A percentile compares a stretch with the other conserved stretches of the same genome.
Conservation (phyloP, 2,797 vertebrate genomes). For the Galago senegalensis region DNA sequence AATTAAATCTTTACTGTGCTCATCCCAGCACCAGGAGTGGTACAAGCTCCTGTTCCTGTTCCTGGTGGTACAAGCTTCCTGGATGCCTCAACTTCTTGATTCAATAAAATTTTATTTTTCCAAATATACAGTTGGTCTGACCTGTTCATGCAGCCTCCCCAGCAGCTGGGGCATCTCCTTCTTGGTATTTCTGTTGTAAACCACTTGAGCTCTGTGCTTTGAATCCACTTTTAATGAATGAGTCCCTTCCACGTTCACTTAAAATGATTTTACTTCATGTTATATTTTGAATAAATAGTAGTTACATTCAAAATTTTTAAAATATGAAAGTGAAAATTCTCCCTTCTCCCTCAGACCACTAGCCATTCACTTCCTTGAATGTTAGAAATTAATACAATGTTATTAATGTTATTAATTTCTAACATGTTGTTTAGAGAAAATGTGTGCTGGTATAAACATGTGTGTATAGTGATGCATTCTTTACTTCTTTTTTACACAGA, state of each 20-base stretch:
- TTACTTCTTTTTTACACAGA: neutral
- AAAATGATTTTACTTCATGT: constrained; percentile 42
- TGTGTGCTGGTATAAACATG: neutral
- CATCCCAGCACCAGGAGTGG: too few species aligned
- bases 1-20: constrained; percentile 3
- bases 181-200: too few species aligned
- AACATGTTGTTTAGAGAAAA: neutral
- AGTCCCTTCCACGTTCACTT: neutral
- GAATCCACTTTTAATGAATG: constrained; percentile 23
- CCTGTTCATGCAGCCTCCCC: too few species aligned
- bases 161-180: too few species aligned
- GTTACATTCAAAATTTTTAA: constrained; percentile 5
- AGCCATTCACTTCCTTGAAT: neutral
- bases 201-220: too few species aligned
- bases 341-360: neutral
- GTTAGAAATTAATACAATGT: too few species aligned
- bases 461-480: neutral
- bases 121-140: too few species aligned
- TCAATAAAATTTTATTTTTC: too few species aligned
- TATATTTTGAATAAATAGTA: constrained; percentile 56
- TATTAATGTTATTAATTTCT: neutral
- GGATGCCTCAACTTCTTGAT: too few species aligned
- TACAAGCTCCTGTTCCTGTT: too few species aligned
- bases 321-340: constrained; percentile 36
- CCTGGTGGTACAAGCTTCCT: too few species aligned